phyloP scores from a whole-genome alignment of 2,113 vertebrate species.

The Brienomyrus longianalis region DNA sequence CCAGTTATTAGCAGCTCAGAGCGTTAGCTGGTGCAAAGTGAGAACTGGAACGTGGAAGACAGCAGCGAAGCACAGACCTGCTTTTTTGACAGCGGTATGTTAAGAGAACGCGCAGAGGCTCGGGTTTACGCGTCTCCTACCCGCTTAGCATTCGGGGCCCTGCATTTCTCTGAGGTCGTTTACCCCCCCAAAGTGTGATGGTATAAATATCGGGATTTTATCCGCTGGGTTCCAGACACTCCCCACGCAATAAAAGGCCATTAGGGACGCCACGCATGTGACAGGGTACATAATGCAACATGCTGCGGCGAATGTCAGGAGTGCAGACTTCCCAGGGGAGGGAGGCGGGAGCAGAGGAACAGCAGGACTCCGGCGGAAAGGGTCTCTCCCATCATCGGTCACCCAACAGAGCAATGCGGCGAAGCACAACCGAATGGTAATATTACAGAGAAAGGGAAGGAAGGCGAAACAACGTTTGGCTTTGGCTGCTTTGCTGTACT shows the following conservation, averaged over 20 bases:
- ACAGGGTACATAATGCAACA: neutral
- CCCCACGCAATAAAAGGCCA: neutral
- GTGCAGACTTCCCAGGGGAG: neutral
- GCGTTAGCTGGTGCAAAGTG: neutral
- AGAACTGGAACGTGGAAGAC: neutral
- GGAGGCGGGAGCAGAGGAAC: neutral
- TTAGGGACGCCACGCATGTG: neutral
- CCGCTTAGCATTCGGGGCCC: neutral
- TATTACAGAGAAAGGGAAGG: neutral
- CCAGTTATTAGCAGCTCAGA: neutral
- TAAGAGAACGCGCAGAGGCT: neutral
- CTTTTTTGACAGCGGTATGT: neutral
- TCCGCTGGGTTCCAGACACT: neutral
- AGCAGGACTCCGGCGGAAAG: neutral
- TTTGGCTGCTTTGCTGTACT: neutral
- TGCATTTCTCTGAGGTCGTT: neutral
- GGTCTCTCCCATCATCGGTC: neutral
- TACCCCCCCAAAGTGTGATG: neutral
- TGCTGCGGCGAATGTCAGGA: neutral
- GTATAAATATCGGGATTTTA: neutral
- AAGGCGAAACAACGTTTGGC: neutral
- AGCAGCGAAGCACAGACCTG: neutral
- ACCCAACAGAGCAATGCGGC: neutral
- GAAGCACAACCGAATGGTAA: neutral
- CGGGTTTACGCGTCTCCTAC: neutral